Evolutionary conservation across 2,888 invertebrate species (phyloP), one percentile per base, ranked within the genome.

Genomic region (Salpingus planirostris): DNA sequence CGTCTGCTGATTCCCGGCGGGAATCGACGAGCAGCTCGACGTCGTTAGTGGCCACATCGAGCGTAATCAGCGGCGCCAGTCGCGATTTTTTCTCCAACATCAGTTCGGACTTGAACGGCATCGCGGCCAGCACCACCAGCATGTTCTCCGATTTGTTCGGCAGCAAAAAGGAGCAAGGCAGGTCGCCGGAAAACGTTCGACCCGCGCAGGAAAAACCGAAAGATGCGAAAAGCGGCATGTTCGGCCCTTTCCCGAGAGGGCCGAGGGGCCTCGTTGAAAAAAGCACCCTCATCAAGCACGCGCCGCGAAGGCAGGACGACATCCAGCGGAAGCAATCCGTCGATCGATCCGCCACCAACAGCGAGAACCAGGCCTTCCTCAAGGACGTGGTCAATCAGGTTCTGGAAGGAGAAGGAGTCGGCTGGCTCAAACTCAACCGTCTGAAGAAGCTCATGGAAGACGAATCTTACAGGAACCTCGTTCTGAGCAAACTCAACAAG

Each of bases 391-490:
- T 89, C 1, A 80, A 76, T 55, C 82, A 80, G 62, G 89, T 92
- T 2, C 62, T 91, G 32, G 83, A 86, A 40, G 95, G 95, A 2
- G 91, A 93, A 65, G 92, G 93, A 0, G 88, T 99, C 1, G 93
- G 96, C 11, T 97, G 97, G 92, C 71, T 98, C 27, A 93, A 96
- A 60, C 68, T 93, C 11, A 91, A 88, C 57, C 76, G 93, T 13
- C 70, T 96, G 28, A 89, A 88, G 59, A 95, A 93, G 57, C 68
- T 99, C 14, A 93, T 99, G 91, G 97, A 98, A 62, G 97, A 99
- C 63, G 98, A 99, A 66, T 95, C 90, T 26, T 93, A 97, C 64
- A 75, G 98, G 18, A 95, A 92, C 60, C 80, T 98, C 67, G 89
- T 96, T 21, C 79, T 98, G 27, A 89, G 89, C 46, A 90, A 95